Base-by-base conservation (phyloP, 2,888 invertebrate species). In the Galerucella nymphaeae region DNA sequence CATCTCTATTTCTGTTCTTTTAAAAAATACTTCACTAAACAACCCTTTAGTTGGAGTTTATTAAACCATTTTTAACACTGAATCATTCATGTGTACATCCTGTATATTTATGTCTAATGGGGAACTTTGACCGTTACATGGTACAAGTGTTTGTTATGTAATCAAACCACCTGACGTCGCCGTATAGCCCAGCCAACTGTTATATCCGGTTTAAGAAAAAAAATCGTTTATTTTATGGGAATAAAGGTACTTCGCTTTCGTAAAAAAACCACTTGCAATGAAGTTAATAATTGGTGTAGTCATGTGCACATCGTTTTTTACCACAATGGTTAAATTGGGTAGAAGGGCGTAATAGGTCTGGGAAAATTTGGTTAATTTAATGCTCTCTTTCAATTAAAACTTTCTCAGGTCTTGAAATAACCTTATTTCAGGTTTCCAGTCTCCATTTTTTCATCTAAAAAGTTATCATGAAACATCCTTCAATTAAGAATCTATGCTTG, bases 161-260 rank as follows among this genome's bases (percentile, higher is more conserved):
- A 75, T 68, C 42, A 41, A 66, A 76, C 75, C 78, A 78, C 78
- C 78, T 78, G 78, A 75, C 75, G 57, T 59, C 61, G 50, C 71
- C 65, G 59, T 72, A 68, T 71, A 53, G 16, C 61, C 70, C 57
- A 74, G 72, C 75, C 77, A 77, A 78, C 78, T 78, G 78, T 77
- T 76, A 71, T 68, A 72, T 78, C 78, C 78, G 76, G 77, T 75
- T 61, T 61, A 23, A 23, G 30, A 8, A 66, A 65, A 59, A 65
- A 65, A 72, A 69, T 65, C 59, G 53, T 62, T 63, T 59, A 67
- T 20, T 67, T 45, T 67, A 18, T 67, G 67, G 67, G 67, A 67
- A 67, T 38, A 66, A 59, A 59, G 23, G n/a, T 59, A 59, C 67
- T 41, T 18, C 16, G 18, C 23, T 55, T 38, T 20, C 18, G 30